Percentiles rank a stretch among this genome's conserved stretches.
These are phyloP conservation scores for Chrysogorgia sp. DNA, from an alignment of 92 coral and sea anemone species.

Conservation along the genomic window DNA sequence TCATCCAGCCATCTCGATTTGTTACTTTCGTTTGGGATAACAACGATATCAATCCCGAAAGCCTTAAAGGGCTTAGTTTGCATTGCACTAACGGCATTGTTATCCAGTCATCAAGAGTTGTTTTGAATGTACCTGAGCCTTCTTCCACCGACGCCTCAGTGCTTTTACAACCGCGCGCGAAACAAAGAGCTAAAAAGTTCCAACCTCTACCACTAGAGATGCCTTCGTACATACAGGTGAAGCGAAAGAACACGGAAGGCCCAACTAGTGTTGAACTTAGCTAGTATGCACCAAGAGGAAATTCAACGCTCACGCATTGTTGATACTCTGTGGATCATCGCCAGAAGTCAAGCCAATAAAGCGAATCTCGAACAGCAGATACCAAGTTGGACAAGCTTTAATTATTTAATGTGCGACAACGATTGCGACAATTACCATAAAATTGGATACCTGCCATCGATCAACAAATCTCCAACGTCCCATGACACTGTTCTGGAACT, in stretches of 20 bases:
- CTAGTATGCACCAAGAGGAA: conserved; percentile 16
- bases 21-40: too few relatives aligned
- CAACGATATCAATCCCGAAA: conserved; percentile 34
- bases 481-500: conserved; percentile 28
- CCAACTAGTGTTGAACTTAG: background rate
- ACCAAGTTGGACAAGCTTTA: conserved; percentile 23
- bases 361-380: background rate
- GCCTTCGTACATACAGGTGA: conserved; percentile 4
- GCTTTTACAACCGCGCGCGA: background rate
- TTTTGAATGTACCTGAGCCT: background rate
- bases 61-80: conserved; percentile 22
- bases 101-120: background rate
- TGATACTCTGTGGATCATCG: conserved; percentile 8
- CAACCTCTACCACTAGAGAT: background rate
- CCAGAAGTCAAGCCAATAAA: background rate
- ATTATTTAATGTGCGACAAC: background rate
- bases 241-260: background rate
- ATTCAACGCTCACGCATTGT: background rate
- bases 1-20: conserved; percentile 24
- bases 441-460: conserved; percentile 33
- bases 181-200: background rate
- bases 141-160: background rate
- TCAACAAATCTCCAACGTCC: conserved; percentile 29
- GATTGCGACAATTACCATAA: conserved; percentile 11
- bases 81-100: conserved; percentile 35